Conservation (phyloP, 2,888 invertebrate species). For the Sinodicranocentrus sp. region DNA sequence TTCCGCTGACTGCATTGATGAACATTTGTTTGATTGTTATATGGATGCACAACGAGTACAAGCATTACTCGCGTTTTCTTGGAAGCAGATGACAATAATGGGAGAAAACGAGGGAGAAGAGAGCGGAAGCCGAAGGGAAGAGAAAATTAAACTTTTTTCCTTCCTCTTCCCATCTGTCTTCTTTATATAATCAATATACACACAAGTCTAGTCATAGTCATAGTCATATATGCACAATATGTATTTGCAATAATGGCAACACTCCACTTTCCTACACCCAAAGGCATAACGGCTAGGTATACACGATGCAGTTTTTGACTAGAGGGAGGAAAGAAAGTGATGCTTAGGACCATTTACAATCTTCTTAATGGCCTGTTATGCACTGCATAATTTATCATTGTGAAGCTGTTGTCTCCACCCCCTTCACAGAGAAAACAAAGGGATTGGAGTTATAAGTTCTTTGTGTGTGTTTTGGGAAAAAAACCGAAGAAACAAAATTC, state of each 20-base stretch:
- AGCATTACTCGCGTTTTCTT: background rate
- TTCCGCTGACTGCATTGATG: background rate
- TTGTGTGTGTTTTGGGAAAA: background rate
- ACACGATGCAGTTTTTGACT: constrained; percentile 29
- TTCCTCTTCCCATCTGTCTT: constrained; percentile 31
- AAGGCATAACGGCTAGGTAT: no score
- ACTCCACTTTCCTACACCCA: background rate
- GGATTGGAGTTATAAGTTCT: constrained; percentile 24
- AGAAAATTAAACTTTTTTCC: constrained; percentile 49
- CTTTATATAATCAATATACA: constrained; percentile 3
- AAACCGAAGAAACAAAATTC: background rate
- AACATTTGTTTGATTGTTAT: background rate
- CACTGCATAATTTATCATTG: constrained; percentile 74
- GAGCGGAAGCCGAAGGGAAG: constrained; percentile 16
- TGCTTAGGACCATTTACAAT: constrained; percentile 72
- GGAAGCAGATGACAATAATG: constrained; percentile 24
- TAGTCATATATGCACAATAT: no score
- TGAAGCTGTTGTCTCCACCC: constrained; percentile 66
- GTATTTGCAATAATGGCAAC: no score
- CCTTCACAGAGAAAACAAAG: constrained; percentile 44
- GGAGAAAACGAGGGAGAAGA: constrained; percentile 31
- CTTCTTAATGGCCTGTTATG: constrained; percentile 73
- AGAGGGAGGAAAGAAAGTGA: constrained; percentile 54
- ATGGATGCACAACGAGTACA: background rate
- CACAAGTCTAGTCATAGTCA: background rate